These are phyloP conservation scores for Formica selysi DNA, from an alignment of 1,140 invertebrate species.

Conservation along the genomic window DNA sequence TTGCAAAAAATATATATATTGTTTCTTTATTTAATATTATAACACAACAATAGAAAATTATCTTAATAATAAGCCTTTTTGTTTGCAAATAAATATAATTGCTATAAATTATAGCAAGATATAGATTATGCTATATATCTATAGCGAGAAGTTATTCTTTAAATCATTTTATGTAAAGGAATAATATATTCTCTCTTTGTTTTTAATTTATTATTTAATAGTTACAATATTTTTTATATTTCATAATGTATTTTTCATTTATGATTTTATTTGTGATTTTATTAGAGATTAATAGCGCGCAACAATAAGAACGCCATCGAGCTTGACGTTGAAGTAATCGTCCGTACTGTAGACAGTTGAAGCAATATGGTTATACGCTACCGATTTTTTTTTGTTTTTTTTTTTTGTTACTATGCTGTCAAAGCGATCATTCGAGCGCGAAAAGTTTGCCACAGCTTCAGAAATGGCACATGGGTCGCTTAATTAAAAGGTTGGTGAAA, in stretches of 20 bases:
- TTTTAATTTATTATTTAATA: slow-evolving; percentile 8
- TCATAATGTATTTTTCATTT: not conserved
- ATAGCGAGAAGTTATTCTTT: not conserved
- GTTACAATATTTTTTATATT: slow-evolving; percentile 1
- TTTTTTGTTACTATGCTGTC: slow-evolving; percentile 6
- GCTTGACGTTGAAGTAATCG: not conserved
- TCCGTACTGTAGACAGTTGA: not conserved
- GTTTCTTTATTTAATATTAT: not conserved
- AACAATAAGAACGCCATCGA: slow-evolving; percentile 20
- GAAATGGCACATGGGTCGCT: slow-evolving; percentile 44
- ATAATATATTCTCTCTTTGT: too few species aligned
- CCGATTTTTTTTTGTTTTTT: slow-evolving; percentile 15
- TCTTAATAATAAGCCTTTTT: not conserved
- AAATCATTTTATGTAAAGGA: not conserved
- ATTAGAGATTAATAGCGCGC: slow-evolving; percentile 20
- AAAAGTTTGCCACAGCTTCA: slow-evolving; percentile 36
- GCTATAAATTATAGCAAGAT: not conserved
- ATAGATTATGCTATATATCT: not conserved
- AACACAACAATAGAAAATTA: not conserved
- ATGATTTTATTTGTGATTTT: not conserved
- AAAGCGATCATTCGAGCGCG: slow-evolving; percentile 30
- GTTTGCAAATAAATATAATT: not conserved
- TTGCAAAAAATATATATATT: too few species aligned
- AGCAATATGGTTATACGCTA: slow-evolving; percentile 4
- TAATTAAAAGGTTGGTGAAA: slow-evolving; percentile 46